Evolutionary conservation across 2,888 invertebrate species (phyloP), one percentile per base, ranked within the genome.

Genomic region (Brenthis ino): DNA sequence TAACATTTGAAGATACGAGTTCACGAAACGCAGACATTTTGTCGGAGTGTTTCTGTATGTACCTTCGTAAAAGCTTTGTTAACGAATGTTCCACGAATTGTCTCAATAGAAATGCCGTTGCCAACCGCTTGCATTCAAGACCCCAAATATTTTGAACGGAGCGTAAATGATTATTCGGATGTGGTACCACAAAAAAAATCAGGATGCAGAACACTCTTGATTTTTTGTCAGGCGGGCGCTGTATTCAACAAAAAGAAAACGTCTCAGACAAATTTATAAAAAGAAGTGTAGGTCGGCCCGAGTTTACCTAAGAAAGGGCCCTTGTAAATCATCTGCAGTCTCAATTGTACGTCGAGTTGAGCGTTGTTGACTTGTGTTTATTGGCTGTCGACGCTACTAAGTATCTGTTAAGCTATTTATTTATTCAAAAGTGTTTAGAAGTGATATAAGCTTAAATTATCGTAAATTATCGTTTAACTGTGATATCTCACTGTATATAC

Each of bases 221-320:
- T 91, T 92, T 82, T 92, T 92, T 92, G 89, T 89, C 76, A 80
- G 80, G 83, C 84, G 85, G 86, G 88, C 86, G 87, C 89, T 86
- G 88, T 82, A 85, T 85, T 85, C 90, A 88, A 87, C 87, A 89
- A 86, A 88, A 86, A 80, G 86, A 87, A 91, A 91, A 91, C 89
- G 85, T 84, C 79, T 77, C 88, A 85, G 85, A 89, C 88, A 88
- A 87, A 88, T 88, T 86, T 87, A 91, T 88, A 92, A 51, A 91
- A 92, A 93, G 91, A 88, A 89, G 87, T 85, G 83, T 84, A 89
- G 88, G 86, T 86, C 89, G 89, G 83, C 76, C 84, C 84, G 80
- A 87, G 90, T 91, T 91, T 92, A 91, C 93, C 93, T 90, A 92
- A 92, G 89, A 84, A 90, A 89, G 89, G 91, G 86, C 89, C 93